Base-by-base conservation (phyloP, 1,140 invertebrate genomes). In the Drosophila murphyi region DNA sequence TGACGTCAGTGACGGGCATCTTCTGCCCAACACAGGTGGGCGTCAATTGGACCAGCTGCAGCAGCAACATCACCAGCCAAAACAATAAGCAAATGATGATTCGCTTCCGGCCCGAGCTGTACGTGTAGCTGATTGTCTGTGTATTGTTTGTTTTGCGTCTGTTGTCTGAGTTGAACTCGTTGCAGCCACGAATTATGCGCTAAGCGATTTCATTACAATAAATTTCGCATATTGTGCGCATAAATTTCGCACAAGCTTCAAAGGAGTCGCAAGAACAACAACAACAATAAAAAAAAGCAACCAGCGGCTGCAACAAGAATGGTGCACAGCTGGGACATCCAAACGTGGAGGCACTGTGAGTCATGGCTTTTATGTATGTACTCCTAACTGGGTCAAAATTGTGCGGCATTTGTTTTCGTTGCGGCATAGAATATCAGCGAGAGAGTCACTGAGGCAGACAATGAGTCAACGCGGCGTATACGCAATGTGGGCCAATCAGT, bases 151-250 rank as follows among this genome's bases (percentile, higher is more conserved):
- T 39, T 8, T 1, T 10, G 48, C 48, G 45, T 51, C 48, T 35
- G 32, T 55, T 55, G n/a, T 8, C 34, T 55, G 55, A 29, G 6
- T 20, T 52, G 63, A 47, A 41, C 51, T 41, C 12, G 35, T 51
- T 61, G 39, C 45, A 60, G 64, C 35, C 43, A 47, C 82, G 79
- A 82, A 87, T 87, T 87, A 87, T 87, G 83, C 83, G 82, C 83
- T 87, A 87, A 87, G 83, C 83, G 83, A 64, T 82, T 87, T 82
- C 82, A 88, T 87, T 87, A 87, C 83, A 87, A 87, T 87, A 87
- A 87, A 87, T 87, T 87, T 87, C 83, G 83, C 83, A 87, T 87
- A 88, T 87, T 87, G 83, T 83, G 85, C 85, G 83, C 83, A 87
- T 87, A 87, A 87, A 88, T 87, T 88, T 80, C 69, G 83, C 72